Base-by-base conservation (phyloP, 2,113 vertebrate species). In the Melanerpes aurifrons region DNA sequence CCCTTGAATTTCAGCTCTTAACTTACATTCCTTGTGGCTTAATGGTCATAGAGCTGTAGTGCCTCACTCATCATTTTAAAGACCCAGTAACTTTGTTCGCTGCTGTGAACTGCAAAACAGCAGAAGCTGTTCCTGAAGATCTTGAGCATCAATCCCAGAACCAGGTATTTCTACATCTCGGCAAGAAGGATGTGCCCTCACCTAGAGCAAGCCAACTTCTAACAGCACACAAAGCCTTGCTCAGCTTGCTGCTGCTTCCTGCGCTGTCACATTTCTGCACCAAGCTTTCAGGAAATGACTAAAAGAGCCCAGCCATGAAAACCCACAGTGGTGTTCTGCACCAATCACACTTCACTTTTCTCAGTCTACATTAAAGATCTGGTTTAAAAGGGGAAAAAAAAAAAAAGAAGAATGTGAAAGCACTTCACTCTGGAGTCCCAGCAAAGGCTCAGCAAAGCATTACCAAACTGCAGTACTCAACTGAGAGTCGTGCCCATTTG, bases 231-330 rank as follows among this genome's bases (percentile, higher is more conserved):
- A 3, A 79, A 71, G 82, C 86, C 95, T 89, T 54, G 85, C 92
- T 93, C 78, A 82, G 94, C 87, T 69, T 20, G 92, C 86, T 86
- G 81, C 77, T 1, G 80, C 90, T 98, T 98, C 91, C 95, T 97
- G 88, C 43, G 9, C 76, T 79, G 91, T 91, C 86, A 95, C 71
- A 89, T 94, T 82, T 96, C 94, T 97, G 66, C 78, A 89, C 40
- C 50, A 68, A 72, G 95, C 84, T 89, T 94, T 97, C 97, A 98
- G 97, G 97, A 98, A 98, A 97, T 98, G 93, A 96, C 95, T 94
- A 96, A 94, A 96, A 95, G 91, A 96, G 91, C 69, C 37, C 90
- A 90, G 85, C 76, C 94, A 87, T 95, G 91, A 97, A 97, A 97
- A 93, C 86, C 94, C 97, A 96, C 94, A 90, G 64, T 47, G 83